Base-by-base conservation (phyloP, 2,888 invertebrate species). In the Caenorhabditis panamensis region DNA sequence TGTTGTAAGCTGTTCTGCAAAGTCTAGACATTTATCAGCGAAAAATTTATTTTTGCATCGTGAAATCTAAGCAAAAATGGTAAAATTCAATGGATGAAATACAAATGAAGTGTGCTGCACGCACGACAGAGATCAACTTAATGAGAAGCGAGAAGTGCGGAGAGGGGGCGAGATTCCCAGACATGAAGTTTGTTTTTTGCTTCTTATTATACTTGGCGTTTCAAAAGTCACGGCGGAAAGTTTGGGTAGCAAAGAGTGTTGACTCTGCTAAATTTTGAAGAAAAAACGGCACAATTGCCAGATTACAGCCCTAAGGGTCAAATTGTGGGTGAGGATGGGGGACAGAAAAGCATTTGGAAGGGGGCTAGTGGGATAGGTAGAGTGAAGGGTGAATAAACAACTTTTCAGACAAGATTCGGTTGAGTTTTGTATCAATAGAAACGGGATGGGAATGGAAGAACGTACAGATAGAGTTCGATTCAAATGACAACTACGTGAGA, bases 401-500 rank as follows among this genome's bases (percentile, higher is more conserved):
- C 13, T 44, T 3, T 44, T 44, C 3, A 18, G 49, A 49, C 8
- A 49, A 18, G 67, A 67, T 41, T 47, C 44, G 44, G n/a, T 24
- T 54, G n/a, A 41, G 6, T 11, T 11, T 41, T 6, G 13, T 13
- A 41, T 6, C 41, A 41, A 2, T 13, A 11, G 13, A 41, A 41
- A 41, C 13, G 13, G 13, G 41, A 41, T 41, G 41, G 41, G 41
- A 20, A 20, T 6, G 26, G 4, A 13, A 6, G 26, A 31, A 61
- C 61, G 36, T n/a, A 54, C 54, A 26, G 47, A 49, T 68, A 49
- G 26, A 62, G 26, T 71, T 54, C 69, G 26, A 11, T 28, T 16
- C 28, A 41, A n/a, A 64, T 73, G 73, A 73, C 73, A 73, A 64
- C 64, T 73, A 66, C 26, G 49, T 53, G 47, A 22, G 31, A 37